Conservation (phyloP, 2,113 vertebrate genomes). For the Falcunculus frontatus region DNA sequence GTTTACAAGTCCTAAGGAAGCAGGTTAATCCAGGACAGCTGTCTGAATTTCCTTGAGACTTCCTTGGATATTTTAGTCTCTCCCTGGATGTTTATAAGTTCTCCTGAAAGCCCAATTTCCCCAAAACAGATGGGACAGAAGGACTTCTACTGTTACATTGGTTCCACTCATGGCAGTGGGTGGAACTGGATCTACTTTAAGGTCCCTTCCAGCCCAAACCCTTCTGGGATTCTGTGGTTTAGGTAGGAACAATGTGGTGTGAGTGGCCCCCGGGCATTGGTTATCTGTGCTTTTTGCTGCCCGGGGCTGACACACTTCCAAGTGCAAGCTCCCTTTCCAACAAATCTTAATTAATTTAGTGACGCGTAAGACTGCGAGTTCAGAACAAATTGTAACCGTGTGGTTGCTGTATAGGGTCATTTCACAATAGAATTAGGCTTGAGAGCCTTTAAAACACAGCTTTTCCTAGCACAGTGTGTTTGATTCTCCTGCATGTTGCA, state of each 20-base stretch:
- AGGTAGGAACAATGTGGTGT: background rate
- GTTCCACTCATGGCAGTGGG: background rate
- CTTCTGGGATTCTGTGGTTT: background rate
- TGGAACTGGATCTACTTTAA: background rate
- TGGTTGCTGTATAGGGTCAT: background rate
- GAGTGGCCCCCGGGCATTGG: background rate
- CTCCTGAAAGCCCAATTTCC: background rate
- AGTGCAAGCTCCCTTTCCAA: background rate
- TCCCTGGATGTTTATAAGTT: background rate
- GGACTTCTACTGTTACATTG: background rate
- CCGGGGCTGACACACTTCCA: background rate
- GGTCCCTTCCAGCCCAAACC: background rate
- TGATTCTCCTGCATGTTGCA: background rate
- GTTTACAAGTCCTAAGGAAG: background rate
- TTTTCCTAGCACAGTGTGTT: background rate
- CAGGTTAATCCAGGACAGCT: slow-evolving; percentile 7
- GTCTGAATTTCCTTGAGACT: background rate
- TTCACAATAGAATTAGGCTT: background rate
- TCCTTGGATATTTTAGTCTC: background rate
- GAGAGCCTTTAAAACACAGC: background rate
- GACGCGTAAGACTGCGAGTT: background rate
- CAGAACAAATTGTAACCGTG: background rate
- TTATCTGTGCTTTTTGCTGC: background rate
- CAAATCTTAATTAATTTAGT: background rate
- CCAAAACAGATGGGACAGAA: background rate